Evolutionary conservation across 1,140 invertebrate species (phyloP).

Genomic region (Nautilus pompilius): DNA sequence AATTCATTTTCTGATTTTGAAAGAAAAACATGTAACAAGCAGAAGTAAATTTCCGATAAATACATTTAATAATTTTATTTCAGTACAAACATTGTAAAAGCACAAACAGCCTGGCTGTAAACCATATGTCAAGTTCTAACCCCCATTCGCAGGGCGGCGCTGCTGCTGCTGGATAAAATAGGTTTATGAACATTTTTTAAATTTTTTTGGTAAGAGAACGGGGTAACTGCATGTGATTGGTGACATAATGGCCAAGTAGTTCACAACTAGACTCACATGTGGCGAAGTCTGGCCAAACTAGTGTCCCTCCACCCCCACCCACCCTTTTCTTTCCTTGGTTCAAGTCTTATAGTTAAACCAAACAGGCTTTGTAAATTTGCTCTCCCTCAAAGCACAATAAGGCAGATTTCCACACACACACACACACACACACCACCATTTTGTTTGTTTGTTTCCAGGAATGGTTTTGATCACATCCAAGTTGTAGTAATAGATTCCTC

Average conservation of each 20-base stretch:
- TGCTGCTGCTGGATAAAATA: not conserved
- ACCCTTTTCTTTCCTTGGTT: too few species aligned
- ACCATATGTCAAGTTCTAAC: not conserved
- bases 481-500: not conserved
- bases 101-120: conserved; percentile 3
- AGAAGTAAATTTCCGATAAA: too few species aligned
- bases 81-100: conserved; percentile 4
- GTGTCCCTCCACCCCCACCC: too few species aligned
- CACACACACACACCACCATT: too few species aligned
- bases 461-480: conserved; percentile 2
- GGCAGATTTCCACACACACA: too few species aligned
- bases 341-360: too few species aligned
- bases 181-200: not conserved
- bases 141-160: not conserved
- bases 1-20: too few species aligned
- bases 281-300: conserved; percentile 4
- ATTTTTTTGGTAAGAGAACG: not conserved
- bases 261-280: conserved; percentile 2
- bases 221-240: not conserved
- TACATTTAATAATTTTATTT: conserved; percentile 5
- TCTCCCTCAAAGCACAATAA: too few species aligned
- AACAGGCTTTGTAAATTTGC: too few species aligned
- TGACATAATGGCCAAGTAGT: not conserved
- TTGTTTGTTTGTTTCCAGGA: not conserved
- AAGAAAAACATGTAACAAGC: too few species aligned